A percentile compares a stretch with the other conserved stretches of the same genome.
phyloP scores from a whole-genome alignment of 2,113 vertebrate genomes.

The Agelaius phoeniceus region DNA sequence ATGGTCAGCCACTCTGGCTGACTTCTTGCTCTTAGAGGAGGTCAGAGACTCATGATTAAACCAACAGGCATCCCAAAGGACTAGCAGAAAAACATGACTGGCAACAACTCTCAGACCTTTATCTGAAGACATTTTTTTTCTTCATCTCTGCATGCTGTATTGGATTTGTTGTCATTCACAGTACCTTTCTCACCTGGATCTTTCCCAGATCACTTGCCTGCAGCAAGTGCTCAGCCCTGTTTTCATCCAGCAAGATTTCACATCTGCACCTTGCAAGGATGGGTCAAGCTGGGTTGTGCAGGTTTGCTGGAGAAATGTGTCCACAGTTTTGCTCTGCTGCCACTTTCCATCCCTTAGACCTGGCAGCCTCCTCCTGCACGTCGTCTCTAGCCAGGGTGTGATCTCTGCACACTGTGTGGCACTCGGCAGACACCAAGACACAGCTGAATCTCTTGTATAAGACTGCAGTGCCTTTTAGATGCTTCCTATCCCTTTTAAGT shows the following conservation, averaged over 20 bases:
- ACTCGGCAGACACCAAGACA: neutral
- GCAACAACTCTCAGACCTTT: neutral
- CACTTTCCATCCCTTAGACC: neutral
- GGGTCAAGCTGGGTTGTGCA: accelerated
- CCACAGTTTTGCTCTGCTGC: neutral
- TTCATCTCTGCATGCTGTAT: neutral
- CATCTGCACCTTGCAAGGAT: neutral
- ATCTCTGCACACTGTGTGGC: accelerated
- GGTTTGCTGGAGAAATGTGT: neutral
- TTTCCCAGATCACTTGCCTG: neutral
- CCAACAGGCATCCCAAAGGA: neutral
- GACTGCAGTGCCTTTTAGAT: neutral
- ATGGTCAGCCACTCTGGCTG: neutral
- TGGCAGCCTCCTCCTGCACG: neutral
- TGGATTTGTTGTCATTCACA: neutral
- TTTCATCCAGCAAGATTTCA: neutral
- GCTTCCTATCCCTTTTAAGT: neutral
- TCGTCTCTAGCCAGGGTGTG: neutral
- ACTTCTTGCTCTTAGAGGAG: neutral
- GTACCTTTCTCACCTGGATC: neutral
- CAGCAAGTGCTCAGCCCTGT: neutral
- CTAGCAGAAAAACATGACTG: neutral
- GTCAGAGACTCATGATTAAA: neutral
- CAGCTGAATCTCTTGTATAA: neutral
- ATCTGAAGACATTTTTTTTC: neutral